Conservation (phyloP, 2,113 vertebrate genomes). For the Macquaria australasica region DNA sequence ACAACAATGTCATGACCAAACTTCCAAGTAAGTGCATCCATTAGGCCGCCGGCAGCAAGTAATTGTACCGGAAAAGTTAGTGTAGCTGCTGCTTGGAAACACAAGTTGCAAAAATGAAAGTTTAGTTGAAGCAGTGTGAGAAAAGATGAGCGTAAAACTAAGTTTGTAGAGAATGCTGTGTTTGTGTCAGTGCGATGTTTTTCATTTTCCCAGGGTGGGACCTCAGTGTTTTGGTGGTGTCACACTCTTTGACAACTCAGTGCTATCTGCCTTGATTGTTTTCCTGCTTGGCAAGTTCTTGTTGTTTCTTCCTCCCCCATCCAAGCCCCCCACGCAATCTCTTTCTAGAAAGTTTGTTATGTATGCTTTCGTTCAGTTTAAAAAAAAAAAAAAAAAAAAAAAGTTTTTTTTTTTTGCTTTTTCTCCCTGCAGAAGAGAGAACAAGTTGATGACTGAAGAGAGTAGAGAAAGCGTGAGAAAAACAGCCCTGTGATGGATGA, state of each 20-base stretch:
- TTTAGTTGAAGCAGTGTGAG: constrained; percentile 20
- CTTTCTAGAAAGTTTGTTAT: constrained; percentile 77
- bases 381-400: constrained; percentile 45
- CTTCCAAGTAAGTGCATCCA: constrained; percentile 26
- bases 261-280: constrained; percentile 71
- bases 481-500: constrained; percentile 67
- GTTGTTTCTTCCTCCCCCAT: constrained; percentile 61
- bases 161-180: constrained; percentile 39
- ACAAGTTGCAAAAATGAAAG: constrained; percentile 37
- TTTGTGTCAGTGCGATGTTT: constrained; percentile 62
- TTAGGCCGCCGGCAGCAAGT: background rate
- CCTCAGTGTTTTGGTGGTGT: constrained; percentile 65
- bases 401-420: constrained; percentile 28
- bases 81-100: constrained; percentile 23
- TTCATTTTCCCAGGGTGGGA: constrained; percentile 71
- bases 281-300: constrained; percentile 73
- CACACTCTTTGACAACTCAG: constrained; percentile 74
- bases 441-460: constrained; percentile 64
- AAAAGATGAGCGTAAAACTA: constrained; percentile 30
- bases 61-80: constrained; percentile 41
- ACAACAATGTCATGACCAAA: constrained; percentile 6
- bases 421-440: constrained; percentile 50
- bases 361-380: constrained; percentile 59
- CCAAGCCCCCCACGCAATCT: constrained; percentile 53
- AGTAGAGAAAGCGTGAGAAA: constrained; percentile 54